Evolutionary conservation across 2,113 vertebrate genomes (phyloP), one percentile per base, ranked within the genome.

Genomic region (Chionomys nivalis): DNA sequence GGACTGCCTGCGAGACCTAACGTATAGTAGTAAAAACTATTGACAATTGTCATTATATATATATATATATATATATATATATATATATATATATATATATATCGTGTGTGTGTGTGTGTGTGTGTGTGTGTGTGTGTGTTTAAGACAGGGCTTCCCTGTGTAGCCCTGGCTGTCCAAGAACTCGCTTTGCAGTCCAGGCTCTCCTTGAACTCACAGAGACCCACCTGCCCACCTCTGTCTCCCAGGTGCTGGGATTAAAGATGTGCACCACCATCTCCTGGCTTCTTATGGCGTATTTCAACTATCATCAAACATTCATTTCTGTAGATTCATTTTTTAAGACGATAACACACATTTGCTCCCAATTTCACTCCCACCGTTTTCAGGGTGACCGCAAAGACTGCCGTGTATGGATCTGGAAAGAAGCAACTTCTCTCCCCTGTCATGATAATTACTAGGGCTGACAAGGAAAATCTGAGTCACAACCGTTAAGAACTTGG

Each of bases 301-400:
- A 94, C 61, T 89, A 13, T 44, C 89, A n/a, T 83, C 76, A 42
- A 89, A 87, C 91, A 77, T 49, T n/a, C 73, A 65, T 94, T 93
- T 89, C 73, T 73, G 9, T 88, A 63, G 65, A 66, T 52, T 94
- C 87, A 33, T 82, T 83, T 94, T 88, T 96, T 85, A 91, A 92
- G 89, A 88, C 33, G 14, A 75, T 39, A 88, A 76, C 65, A 96
- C 26, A 79, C 83, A 90, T 81, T 90, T 96, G 85, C 36, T 42
- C 31, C 28, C 31, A 89, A 24, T 58, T 49, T 89, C 42, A 79
- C 39, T 85, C 83, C 42, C 52, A 39, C n/a, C 39, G 42, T 73
- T 83, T 89, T 42, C 83, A 61, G 49, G 21, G 28, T 19, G 44
- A 52, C 39, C 36, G 8, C 55, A 87, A 82, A 49, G 55, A 87